Evolutionary conservation across 2,797 vertebrate genomes (phyloP).

Genomic region (Lutjanus argentimaculatus): DNA sequence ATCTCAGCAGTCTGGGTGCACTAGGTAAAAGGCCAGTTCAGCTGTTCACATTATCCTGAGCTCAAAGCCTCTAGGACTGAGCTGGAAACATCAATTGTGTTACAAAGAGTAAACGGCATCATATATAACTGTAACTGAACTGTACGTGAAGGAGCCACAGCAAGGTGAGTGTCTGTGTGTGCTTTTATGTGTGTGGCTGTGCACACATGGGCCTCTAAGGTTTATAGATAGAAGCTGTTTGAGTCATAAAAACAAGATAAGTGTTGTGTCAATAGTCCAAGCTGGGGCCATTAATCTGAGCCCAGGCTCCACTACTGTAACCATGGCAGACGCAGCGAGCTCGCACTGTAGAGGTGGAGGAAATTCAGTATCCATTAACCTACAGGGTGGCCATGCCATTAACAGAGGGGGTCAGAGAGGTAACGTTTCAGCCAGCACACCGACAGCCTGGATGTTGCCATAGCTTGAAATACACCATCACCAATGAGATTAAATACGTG

Average conservation of each 20-base stretch:
- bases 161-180: constrained; percentile 33
- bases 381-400: constrained; percentile 57
- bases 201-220: constrained; percentile 48
- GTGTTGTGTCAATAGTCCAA: constrained; percentile 86
- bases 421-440: constrained; percentile 46
- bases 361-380: constrained; percentile 73
- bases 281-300: constrained; percentile 81
- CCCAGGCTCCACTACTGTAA: constrained; percentile 50
- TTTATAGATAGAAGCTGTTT: constrained; percentile 76
- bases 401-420: constrained; percentile 52
- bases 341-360: constrained; percentile 38
- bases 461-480: constrained; percentile 46
- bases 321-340: constrained; percentile 34
- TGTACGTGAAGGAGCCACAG: constrained; percentile 9
- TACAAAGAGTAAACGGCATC: constrained; percentile 22
- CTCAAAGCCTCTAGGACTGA: constrained; percentile 27
- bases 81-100: constrained; percentile 28
- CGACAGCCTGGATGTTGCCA: constrained; percentile 26
- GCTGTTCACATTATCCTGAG: constrained; percentile 16
- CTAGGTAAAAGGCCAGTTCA: constrained; percentile 28
- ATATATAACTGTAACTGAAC: constrained; percentile 33
- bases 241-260: constrained; percentile 85
- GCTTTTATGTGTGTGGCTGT: constrained; percentile 11
- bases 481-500: constrained; percentile 1
- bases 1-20: constrained; percentile 14